Conservation (phyloP, 2,888 invertebrate species). For the Petrolisthes cinctipes region DNA sequence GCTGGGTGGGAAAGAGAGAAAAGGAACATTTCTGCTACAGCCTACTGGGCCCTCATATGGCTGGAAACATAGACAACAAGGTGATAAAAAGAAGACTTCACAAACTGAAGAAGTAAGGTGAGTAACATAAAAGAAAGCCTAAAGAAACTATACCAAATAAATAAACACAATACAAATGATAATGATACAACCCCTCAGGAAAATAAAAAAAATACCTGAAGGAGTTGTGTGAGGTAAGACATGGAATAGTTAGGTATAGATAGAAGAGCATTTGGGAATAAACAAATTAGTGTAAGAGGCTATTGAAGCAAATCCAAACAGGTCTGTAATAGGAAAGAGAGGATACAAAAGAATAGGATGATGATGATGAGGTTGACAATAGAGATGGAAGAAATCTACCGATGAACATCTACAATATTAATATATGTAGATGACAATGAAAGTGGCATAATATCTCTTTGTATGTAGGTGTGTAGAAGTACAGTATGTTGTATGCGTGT, state of each 20-base stretch:
- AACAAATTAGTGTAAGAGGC: too few relatives aligned
- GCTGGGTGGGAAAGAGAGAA: neutral
- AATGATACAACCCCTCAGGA: neutral
- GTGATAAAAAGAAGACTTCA: neutral
- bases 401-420: too few relatives aligned
- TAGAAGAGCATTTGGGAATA: neutral
- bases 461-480: too few relatives aligned
- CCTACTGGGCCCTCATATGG: too few relatives aligned
- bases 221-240: neutral
- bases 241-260: too few relatives aligned
- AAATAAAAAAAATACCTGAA: neutral
- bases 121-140: neutral
- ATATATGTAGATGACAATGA: too few relatives aligned
- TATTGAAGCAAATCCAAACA: neutral
- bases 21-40: neutral
- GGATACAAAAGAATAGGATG: too few relatives aligned
- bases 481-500: too few relatives aligned
- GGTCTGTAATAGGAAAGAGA: too few relatives aligned
- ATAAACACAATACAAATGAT: neutral
- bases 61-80: neutral
- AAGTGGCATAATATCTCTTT: too few relatives aligned
- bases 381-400: too few relatives aligned
- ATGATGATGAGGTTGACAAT: too few relatives aligned
- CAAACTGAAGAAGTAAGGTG: neutral
- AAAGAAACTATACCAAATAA: neutral